phyloP scores from a whole-genome alignment of 2,888 invertebrate species.

The Pelosia muscerda region DNA sequence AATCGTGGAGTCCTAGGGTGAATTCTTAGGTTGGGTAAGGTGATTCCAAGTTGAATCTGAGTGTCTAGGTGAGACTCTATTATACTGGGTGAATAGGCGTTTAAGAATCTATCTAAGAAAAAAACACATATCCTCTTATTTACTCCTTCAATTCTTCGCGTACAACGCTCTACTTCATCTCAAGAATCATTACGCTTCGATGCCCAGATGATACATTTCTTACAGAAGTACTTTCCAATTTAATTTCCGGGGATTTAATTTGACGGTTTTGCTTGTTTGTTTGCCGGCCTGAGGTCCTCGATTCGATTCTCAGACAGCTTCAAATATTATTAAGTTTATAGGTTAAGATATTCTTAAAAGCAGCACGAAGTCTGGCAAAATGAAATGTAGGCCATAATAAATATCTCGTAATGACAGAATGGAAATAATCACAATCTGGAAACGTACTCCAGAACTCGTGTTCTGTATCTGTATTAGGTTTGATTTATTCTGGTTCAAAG shows the following conservation, averaged over 20 bases:
- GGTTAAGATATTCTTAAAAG: background rate
- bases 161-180: conserved; percentile 56
- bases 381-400: too few relatives aligned
- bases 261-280: too few relatives aligned
- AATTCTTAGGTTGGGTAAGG: background rate
- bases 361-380: background rate
- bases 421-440: background rate
- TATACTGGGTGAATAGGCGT: too few relatives aligned
- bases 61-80: background rate
- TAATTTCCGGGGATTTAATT: conserved; percentile 18
- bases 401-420: too few relatives aligned
- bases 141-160: conserved; percentile 17
- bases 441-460: background rate
- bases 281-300: too few relatives aligned
- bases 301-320: too few relatives aligned
- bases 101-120: conserved; percentile 6
- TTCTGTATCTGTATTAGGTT: background rate
- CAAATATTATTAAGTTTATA: too few relatives aligned
- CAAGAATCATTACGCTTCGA: conserved; percentile 58
- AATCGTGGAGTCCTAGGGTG: background rate
- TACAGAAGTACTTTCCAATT: conserved; percentile 9
- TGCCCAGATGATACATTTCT: conserved; percentile 30
- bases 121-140: conserved; percentile 24
- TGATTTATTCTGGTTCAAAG: background rate
- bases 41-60: too few relatives aligned